phyloP scores from a whole-genome alignment of 2,888 invertebrate genomes.

The Dasypolia templi region DNA sequence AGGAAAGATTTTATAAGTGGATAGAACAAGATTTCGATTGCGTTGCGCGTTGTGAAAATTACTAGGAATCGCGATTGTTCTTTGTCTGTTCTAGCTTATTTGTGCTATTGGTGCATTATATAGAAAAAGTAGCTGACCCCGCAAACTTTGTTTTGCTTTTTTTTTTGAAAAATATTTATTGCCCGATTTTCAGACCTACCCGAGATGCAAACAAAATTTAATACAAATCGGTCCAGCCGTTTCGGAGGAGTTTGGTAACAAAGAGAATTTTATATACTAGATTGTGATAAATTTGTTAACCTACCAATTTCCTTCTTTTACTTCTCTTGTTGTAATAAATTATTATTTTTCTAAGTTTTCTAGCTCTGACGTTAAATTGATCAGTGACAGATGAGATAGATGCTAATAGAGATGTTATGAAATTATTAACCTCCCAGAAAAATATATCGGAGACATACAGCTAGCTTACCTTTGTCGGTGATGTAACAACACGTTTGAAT shows the following conservation, averaged over 20 bases:
- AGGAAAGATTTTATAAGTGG: slow-evolving; percentile 54
- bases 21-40: slow-evolving; percentile 46
- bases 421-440: not conserved
- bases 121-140: too few species aligned
- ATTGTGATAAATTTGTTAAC: too few species aligned
- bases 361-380: not conserved
- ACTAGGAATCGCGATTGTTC: not conserved
- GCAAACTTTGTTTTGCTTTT: too few species aligned
- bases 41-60: slow-evolving; percentile 12
- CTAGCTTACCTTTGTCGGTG: not conserved
- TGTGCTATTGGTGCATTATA: not conserved
- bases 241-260: too few species aligned
- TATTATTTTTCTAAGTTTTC: not conserved
- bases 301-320: too few species aligned
- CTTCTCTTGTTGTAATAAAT: not conserved
- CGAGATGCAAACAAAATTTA: too few species aligned
- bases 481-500: slow-evolving; percentile 1
- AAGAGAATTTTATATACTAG: too few species aligned
- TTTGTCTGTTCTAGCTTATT: slow-evolving; percentile 4
- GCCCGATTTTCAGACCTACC: too few species aligned
- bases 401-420: too few species aligned
- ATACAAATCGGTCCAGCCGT: too few species aligned
- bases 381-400: not conserved
- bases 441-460: not conserved
- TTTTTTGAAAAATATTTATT: too few species aligned